These are phyloP conservation scores for Oryctes rhinoceros DNA, from an alignment of 1,140 invertebrate genomes.

Conservation along the genomic window DNA sequence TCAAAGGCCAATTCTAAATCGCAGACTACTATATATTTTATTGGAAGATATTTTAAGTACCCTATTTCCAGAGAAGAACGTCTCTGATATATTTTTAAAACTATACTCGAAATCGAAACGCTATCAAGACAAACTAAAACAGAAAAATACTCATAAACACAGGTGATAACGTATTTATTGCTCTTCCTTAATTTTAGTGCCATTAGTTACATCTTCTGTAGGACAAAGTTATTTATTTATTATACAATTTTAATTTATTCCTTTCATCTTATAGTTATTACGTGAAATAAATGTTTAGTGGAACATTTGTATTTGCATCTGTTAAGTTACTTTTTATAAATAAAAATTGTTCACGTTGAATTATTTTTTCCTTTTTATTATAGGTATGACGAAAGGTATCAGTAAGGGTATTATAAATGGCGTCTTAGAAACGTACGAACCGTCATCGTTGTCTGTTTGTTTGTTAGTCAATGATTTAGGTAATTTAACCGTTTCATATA, in stretches of 20 bases:
- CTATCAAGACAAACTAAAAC: constrained; percentile 44
- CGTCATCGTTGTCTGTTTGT: background rate
- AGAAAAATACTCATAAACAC: constrained; percentile 42
- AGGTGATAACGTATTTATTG: constrained; percentile 44
- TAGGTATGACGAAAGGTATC: background rate
- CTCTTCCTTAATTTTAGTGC: constrained; percentile 35
- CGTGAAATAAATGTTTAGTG: background rate
- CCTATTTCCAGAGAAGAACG: constrained; percentile 79
- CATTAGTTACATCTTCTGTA: constrained; percentile 30
- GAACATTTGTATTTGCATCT: background rate
- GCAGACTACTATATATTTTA: constrained; percentile 86
- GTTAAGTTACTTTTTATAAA: constrained; percentile 29
- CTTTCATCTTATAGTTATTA: constrained; percentile 25
- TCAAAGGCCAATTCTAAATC: constrained; percentile 86
- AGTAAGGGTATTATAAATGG: constrained; percentile 25
- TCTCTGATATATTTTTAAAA: constrained; percentile 71
- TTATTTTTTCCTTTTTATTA: constrained; percentile 9
- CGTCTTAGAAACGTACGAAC: background rate
- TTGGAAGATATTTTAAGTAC: constrained; percentile 82
- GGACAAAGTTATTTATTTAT: constrained; percentile 25
- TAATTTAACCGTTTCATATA: background rate
- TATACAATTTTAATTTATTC: constrained; percentile 8
- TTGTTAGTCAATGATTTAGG: background rate
- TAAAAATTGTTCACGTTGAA: constrained; percentile 18
- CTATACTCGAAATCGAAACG: constrained; percentile 68